Conservation (phyloP, 92 coral and sea anemone genomes). For the Zoanthus solanderi region DNA sequence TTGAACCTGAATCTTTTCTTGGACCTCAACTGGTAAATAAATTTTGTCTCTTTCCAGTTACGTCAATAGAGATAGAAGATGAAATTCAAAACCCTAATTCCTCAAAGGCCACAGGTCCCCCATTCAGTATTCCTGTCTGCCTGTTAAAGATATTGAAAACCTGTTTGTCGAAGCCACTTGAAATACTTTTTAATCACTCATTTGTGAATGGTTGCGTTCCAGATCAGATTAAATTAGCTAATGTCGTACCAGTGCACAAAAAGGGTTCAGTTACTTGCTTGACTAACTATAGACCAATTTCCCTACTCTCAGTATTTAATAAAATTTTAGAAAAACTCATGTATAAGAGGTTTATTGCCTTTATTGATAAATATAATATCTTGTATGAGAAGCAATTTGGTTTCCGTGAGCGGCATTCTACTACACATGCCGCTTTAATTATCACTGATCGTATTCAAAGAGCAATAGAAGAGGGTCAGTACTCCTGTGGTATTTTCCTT, state of each 20-base stretch:
- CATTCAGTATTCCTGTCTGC: slow-evolving; percentile 31
- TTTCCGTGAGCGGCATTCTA: slow-evolving; percentile 41
- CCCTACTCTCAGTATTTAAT: background rate
- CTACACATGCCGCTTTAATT: slow-evolving; percentile 39
- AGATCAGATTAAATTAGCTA: slow-evolving; percentile 22
- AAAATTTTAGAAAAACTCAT: background rate
- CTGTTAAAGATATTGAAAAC: slow-evolving; percentile 31
- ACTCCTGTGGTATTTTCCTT: slow-evolving; percentile 23
- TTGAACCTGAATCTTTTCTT: slow-evolving; percentile 11
- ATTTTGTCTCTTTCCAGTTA: slow-evolving; percentile 36
- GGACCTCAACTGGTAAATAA: slow-evolving; percentile 15
- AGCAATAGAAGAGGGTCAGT: slow-evolving; percentile 57
- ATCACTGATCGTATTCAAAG: slow-evolving; percentile 56
- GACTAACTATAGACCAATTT: slow-evolving; percentile 21
- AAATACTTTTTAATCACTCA: slow-evolving; percentile 22
- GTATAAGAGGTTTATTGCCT: slow-evolving; percentile 23
- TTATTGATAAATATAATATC: background rate
- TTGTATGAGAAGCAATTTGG: background rate
- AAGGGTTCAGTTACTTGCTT: slow-evolving; percentile 23
- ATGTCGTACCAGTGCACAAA: slow-evolving; percentile 39
- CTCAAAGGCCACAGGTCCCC: background rate
- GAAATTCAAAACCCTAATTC: slow-evolving; percentile 34
- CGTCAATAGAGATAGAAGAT: slow-evolving; percentile 31
- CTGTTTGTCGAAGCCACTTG: slow-evolving; percentile 12
- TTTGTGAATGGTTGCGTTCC: slow-evolving; percentile 24